Base-by-base conservation (phyloP, 2,113 vertebrate genomes). In the Corythaeola cristata region DNA sequence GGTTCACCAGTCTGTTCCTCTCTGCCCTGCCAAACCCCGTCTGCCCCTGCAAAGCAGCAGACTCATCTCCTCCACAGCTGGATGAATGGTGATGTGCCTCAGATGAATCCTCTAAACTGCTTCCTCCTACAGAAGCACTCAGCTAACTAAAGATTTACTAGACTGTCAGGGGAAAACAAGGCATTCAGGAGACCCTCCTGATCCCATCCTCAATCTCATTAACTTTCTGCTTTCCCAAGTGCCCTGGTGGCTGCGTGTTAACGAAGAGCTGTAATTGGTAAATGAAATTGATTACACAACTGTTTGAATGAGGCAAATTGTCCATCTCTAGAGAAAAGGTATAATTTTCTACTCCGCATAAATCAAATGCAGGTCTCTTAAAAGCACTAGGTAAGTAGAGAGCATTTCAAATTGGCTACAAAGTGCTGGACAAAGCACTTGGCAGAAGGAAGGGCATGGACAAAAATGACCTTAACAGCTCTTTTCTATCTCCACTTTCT, bases 231-330 rank as follows among this genome's bases (percentile, higher is more conserved):
- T 85, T 84, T 56, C 76, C 79, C 19, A 9, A 72, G 83, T 94
- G 97, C 83, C 93, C 93, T 6, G 5, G 18, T 67, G 85, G 73
- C 79, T 22, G 2, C 0, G 1, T 81, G 84, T 93, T 97, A 97
- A 94, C 0, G 35, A 93, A 89, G 93, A 76, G 56, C 69, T 95
- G 90, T 93, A 97, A 92, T 45, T 94, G 92, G 90, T 90, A 96
- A 96, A 96, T 95, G 64, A 95, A 96, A 97, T 95, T 95, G 94
- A 96, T 97, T 94, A 85, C 89, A 87, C 88, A 93, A 87, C 76
- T 79, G 52, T 78, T 63, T 50, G 33, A 96, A 92, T 69, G 73
- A 92, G 79, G 94, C 52, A 93, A 96, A 97, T 89, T 90, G 88
- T 89, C 88, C 19, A 19, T 94, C 80, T 89, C 92, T 62, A 73